phyloP scores from a whole-genome alignment of 2,113 vertebrate genomes.

The Sceloporus tristichus region DNA sequence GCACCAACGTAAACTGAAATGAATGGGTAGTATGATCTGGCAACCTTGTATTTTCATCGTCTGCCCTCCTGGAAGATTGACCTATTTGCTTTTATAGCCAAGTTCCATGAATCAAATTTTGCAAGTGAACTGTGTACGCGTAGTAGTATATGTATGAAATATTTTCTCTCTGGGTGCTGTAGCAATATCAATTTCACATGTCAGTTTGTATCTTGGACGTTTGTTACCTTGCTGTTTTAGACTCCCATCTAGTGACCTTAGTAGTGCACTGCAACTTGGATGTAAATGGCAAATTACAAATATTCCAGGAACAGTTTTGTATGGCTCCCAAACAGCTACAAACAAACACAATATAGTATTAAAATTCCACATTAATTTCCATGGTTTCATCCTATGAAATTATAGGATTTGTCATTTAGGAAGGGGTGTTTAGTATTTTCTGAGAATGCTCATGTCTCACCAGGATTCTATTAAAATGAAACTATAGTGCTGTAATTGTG shows the following conservation, averaged over 20 bases:
- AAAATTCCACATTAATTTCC: background rate
- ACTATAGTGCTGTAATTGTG: too few relatives aligned
- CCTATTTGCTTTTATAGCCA: background rate
- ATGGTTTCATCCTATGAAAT: too few relatives aligned
- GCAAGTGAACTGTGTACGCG: background rate
- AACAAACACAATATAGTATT: too few relatives aligned
- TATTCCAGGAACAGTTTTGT: background rate
- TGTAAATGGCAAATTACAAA: background rate
- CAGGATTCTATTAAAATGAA: too few relatives aligned
- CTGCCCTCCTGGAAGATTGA: background rate
- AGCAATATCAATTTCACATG: background rate
- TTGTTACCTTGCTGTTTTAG: conserved; percentile 36
- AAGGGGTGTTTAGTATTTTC: too few relatives aligned
- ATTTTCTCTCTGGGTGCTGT: background rate
- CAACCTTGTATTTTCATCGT: background rate
- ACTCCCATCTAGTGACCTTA: conserved; percentile 64
- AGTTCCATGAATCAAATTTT: background rate
- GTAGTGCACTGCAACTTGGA: background rate
- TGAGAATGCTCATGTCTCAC: too few relatives aligned
- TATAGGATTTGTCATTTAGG: too few relatives aligned
- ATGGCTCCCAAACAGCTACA: background rate
- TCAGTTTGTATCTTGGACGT: rapidly evolving
- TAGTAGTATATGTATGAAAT: background rate
- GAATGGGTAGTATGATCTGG: background rate
- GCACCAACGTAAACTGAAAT: background rate